phyloP scores from a whole-genome alignment of 2,797 vertebrate species.

The Anomalospiza imberbis region DNA sequence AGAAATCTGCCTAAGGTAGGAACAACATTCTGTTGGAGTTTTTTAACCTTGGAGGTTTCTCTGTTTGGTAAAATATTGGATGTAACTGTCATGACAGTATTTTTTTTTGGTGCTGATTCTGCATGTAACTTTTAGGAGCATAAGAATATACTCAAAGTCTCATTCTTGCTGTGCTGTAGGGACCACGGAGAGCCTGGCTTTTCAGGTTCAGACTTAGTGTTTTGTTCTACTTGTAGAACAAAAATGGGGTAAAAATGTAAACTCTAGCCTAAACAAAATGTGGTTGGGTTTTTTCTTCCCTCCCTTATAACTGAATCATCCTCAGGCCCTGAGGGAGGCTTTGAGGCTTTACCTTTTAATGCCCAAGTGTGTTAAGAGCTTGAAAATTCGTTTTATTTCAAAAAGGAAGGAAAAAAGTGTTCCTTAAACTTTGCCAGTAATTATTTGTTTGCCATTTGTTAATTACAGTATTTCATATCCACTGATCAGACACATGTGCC shows the following conservation, averaged over 20 bases:
- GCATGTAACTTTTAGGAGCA: background rate
- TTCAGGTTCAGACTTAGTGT: background rate
- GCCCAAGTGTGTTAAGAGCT: background rate
- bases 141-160: background rate
- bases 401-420: background rate
- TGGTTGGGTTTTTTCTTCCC: background rate
- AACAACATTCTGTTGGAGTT: background rate
- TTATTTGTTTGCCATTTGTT: background rate
- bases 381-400: background rate
- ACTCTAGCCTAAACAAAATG: background rate
- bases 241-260: background rate
- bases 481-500: background rate
- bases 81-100: background rate
- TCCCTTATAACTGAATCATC: background rate
- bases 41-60: background rate
- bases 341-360: background rate
- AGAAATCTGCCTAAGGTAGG: constrained; percentile 97
- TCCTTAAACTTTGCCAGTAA: background rate
- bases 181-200: background rate
- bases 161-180: background rate
- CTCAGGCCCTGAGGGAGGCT: background rate
- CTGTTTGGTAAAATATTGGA: background rate
- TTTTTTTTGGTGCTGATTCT: background rate
- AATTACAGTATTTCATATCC: background rate
- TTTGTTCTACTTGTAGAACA: background rate